phyloP scores from a whole-genome alignment of 2,113 vertebrate species.

The Phainopepla nitens region DNA sequence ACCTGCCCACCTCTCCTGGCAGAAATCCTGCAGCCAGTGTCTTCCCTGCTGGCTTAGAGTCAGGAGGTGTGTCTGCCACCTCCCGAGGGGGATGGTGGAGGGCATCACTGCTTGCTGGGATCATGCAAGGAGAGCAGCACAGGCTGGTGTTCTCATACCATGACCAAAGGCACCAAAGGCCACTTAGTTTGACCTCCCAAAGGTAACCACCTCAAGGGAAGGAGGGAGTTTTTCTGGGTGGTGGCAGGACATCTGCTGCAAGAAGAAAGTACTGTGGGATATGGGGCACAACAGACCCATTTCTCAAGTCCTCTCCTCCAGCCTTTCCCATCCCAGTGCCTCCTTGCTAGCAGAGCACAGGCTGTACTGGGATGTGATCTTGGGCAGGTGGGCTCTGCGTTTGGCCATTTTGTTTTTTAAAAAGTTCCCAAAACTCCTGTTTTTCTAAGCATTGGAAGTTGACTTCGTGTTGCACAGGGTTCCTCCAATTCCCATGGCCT shows the following conservation, averaged over 20 bases:
- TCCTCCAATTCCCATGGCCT: background rate
- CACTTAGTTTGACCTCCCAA: background rate
- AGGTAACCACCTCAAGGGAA: background rate
- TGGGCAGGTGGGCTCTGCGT: background rate
- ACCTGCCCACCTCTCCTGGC: background rate
- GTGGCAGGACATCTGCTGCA: background rate
- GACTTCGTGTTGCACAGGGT: background rate
- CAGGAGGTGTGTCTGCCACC: background rate
- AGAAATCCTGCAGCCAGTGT: background rate
- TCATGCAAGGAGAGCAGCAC: background rate
- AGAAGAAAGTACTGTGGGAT: background rate
- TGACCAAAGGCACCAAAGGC: background rate
- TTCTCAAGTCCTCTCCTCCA: background rate
- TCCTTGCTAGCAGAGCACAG: background rate
- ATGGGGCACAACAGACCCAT: background rate
- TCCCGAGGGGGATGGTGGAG: background rate
- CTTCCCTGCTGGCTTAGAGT: background rate
- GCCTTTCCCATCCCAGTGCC: background rate
- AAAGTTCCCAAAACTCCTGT: rapidly evolving
- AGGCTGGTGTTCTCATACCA: background rate
- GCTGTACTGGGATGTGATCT: background rate
- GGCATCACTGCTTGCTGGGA: background rate
- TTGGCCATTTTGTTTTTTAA: background rate
- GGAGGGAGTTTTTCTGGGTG: background rate
- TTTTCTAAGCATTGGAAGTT: background rate